phyloP scores from a whole-genome alignment of 2,797 vertebrate species.

The Labroides dimidiatus region DNA sequence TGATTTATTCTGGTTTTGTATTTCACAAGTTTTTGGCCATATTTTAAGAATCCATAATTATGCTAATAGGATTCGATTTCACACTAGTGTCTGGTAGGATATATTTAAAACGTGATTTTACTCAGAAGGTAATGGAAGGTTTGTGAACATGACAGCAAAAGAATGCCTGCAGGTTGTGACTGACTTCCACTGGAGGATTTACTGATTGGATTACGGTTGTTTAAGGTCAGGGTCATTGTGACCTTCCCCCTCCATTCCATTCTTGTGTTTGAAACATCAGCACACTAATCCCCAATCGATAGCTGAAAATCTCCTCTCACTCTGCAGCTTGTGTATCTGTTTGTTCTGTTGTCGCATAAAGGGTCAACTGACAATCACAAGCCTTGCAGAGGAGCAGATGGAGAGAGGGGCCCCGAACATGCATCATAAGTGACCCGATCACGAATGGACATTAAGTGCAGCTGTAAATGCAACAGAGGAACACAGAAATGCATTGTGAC shows the following conservation, averaged over 20 bases:
- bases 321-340: neutral
- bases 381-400: neutral
- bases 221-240: slow-evolving; percentile 1
- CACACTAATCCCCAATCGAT: neutral
- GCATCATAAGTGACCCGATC: neutral
- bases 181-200: neutral
- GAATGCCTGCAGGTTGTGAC: neutral
- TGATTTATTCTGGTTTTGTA: neutral
- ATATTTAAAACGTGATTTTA: neutral
- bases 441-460: neutral
- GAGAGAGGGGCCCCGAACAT: neutral
- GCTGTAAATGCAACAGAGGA: neutral
- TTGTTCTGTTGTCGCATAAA: neutral
- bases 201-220: neutral
- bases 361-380: neutral
- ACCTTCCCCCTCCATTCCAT: neutral
- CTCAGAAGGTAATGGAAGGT: neutral
- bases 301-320: neutral
- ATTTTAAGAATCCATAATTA: neutral
- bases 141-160: neutral
- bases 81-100: neutral
- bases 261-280: neutral
- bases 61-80: neutral
- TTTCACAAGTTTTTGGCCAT: neutral
- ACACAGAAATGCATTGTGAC: neutral